A percentile compares a stretch with the other conserved stretches of the same genome.
These are phyloP conservation scores for Calypte anna DNA, from an alignment of 2,113 vertebrate genomes.

Conservation along the genomic window DNA sequence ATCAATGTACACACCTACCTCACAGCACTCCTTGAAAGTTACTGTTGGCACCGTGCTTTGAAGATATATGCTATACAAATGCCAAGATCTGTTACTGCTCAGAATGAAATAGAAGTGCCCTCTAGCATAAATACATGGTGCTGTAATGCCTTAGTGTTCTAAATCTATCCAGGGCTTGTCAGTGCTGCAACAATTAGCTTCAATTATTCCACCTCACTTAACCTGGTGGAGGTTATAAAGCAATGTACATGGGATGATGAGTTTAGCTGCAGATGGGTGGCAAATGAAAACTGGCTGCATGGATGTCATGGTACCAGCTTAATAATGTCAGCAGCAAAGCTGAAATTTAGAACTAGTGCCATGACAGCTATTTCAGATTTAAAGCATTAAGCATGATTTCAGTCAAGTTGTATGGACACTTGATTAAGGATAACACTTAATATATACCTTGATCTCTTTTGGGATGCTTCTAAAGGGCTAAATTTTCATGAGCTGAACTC, in stretches of 20 bases:
- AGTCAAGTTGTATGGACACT: not conserved
- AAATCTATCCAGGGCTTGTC: not conserved
- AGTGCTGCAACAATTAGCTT: not conserved
- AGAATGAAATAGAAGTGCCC: constrained; percentile 22
- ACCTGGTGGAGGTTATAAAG: not conserved
- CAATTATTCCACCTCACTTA: constrained; percentile 9
- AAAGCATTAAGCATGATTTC: not conserved
- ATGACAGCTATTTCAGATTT: not conserved
- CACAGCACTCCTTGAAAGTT: constrained; percentile 13
- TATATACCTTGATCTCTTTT: not conserved
- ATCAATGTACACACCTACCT: constrained; percentile 53
- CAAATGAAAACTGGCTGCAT: not conserved
- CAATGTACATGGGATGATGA: not conserved
- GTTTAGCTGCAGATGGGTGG: constrained; percentile 3
- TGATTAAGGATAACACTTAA: not conserved
- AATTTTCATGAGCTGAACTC: not conserved
- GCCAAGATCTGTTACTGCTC: not conserved
- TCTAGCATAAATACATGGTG: constrained; percentile 31
- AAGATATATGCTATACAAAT: not conserved
- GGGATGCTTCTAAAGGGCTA: not conserved
- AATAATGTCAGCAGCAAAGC: not conserved
- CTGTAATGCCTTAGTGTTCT: not conserved
- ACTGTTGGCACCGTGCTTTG: not conserved
- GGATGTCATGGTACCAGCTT: not conserved
- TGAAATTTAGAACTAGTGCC: not conserved